Evolutionary conservation across 2,113 vertebrate genomes (phyloP), one percentile per base, ranked within the genome.

Genomic region (Castor canadensis): DNA sequence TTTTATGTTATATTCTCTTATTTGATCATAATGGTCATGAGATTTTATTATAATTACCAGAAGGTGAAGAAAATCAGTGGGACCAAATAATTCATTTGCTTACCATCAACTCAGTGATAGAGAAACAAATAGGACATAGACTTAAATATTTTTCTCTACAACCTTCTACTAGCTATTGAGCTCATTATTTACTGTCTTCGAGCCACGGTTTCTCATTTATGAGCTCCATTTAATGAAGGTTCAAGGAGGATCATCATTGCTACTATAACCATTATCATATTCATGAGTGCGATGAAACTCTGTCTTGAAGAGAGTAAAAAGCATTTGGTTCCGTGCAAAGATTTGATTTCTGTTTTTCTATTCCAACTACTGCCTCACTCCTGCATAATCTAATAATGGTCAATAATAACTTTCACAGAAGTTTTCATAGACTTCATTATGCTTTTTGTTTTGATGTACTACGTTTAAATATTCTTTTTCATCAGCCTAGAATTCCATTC

Each of bases 341-440:
- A 67, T 86, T 87, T 75, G 9, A 89, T 91, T 94, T 92, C 32
- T 91, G 3, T 89, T 91, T 95, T 91, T 54, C 66, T 87, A 40
- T 87, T 91, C 5, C 40, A 93, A 1, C 3, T 60, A 64, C 75
- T 87, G 71, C 19, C 26, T 72, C 30, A 5, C 16, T 66, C 16
- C 19, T 58, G 81, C 47, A 76, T 75, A 90, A 81, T 60, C 79
- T 80, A 9, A n/a, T n/a, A 17, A n/a, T 35, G 40, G 35, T 47
- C 62, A 82, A 77, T 75, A 71, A n/a, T 87, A 67, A 73, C 7
- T 38, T 86, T 40, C 38, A n/a, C 12, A 49, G 6, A 71, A 56
- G 28, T 73, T 75, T 84, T 81, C 45, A 60, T 12, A 75, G 69
- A 87, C 3, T 28, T 81, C 32, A n/a, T 47, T 17, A 58, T 84